phyloP scores from a whole-genome alignment of 2,113 vertebrate genomes.

The Rhinopomastus cyanomelas region DNA sequence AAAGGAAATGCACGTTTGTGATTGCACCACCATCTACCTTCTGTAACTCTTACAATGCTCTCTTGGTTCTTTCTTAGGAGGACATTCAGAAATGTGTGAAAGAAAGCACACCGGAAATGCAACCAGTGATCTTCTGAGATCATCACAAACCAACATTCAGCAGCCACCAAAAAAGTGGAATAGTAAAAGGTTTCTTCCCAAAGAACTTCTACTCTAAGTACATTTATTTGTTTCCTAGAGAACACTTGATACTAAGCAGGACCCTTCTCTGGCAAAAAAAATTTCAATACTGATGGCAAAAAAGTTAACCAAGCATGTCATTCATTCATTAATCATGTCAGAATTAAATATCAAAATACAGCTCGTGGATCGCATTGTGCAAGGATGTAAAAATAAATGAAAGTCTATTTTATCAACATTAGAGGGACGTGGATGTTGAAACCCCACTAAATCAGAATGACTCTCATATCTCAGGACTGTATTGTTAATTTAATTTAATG shows the following conservation, averaged over 20 bases:
- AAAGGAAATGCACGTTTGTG: neutral
- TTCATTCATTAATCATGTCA: slow-evolving; percentile 25
- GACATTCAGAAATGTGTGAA: neutral
- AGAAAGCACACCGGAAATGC: neutral
- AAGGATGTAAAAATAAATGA: slow-evolving; percentile 36
- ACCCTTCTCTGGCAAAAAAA: slow-evolving; percentile 2
- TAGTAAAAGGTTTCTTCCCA: neutral
- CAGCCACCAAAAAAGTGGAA: neutral
- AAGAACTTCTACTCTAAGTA: neutral
- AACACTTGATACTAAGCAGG: neutral
- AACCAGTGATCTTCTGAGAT: neutral
- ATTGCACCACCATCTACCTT: neutral
- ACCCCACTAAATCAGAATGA: slow-evolving; percentile 15
- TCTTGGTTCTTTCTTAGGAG: neutral
- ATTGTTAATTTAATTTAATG: no score
- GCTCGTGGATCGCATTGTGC: slow-evolving; percentile 28
- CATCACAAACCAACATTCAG: neutral
- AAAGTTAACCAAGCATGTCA: neutral
- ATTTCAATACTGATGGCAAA: neutral
- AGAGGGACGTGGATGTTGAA: slow-evolving; percentile 1
- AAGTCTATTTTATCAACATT: neutral
- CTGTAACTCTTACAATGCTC: neutral
- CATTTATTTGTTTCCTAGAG: neutral
- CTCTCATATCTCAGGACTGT: neutral
- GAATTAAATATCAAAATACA: slow-evolving; percentile 34